These are phyloP conservation scores for Xanthorhoe designata DNA, from an alignment of 2,888 invertebrate genomes.

Conservation along the genomic window DNA sequence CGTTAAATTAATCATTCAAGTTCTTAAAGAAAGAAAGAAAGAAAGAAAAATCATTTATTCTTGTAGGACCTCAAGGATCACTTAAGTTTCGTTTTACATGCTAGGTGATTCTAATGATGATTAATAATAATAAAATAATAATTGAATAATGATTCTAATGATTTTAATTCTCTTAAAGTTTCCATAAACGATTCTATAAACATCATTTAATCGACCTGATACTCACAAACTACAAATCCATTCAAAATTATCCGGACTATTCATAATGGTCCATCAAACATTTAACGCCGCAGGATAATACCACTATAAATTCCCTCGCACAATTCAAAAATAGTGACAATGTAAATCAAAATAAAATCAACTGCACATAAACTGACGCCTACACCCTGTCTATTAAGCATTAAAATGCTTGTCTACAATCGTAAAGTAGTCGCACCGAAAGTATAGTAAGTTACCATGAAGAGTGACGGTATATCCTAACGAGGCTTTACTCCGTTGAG, in stretches of 20 bases:
- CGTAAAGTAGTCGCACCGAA: constrained; percentile 29
- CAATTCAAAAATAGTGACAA: constrained; percentile 39
- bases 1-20: too few relatives aligned
- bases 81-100: too few relatives aligned
- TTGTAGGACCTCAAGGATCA: too few relatives aligned
- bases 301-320: constrained; percentile 37
- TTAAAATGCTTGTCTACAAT: constrained; percentile 37
- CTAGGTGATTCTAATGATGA: too few relatives aligned
- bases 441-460: constrained; percentile 28
- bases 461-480: constrained; percentile 19
- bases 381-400: constrained; percentile 34
- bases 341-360: constrained; percentile 45
- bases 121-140: too few relatives aligned
- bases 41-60: too few relatives aligned
- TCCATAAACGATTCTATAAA: constrained; percentile 5
- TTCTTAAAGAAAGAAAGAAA: too few relatives aligned
- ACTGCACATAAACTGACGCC: constrained; percentile 41
- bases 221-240: constrained; percentile 15
- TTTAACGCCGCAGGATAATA: constrained; percentile 33
- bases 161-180: not conserved
- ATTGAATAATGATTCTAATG: too few relatives aligned
- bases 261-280: constrained; percentile 22
- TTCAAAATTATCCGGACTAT: constrained; percentile 16
- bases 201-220: constrained; percentile 2
- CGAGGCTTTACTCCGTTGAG: constrained; percentile 13